phyloP scores from a whole-genome alignment of 2,113 vertebrate genomes.

The Tetrao urogallus region DNA sequence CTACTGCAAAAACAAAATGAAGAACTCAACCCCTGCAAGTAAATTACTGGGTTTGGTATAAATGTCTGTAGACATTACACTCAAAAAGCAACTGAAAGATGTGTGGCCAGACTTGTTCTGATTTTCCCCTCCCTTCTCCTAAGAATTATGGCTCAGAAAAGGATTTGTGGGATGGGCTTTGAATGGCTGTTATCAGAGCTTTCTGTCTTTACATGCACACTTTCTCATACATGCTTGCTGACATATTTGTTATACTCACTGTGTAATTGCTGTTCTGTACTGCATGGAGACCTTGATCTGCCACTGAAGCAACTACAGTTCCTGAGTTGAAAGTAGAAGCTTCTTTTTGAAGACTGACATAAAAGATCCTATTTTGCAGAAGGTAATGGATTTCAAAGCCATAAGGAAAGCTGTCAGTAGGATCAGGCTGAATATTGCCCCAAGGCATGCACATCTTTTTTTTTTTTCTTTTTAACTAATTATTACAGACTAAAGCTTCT shows the following conservation, averaged over 20 bases:
- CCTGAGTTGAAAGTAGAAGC: neutral
- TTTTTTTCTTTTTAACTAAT: neutral
- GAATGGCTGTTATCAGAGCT: neutral
- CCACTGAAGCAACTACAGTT: constrained; percentile 6
- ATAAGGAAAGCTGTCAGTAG: constrained; percentile 1
- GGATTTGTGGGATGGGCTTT: neutral
- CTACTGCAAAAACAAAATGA: constrained; percentile 18
- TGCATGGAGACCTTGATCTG: neutral
- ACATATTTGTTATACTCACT: neutral
- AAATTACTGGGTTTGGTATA: constrained; percentile 5
- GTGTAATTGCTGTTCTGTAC: constrained; percentile 1
- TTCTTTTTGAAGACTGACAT: constrained; percentile 1
- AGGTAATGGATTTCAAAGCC: constrained; percentile 24
- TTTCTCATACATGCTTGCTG: neutral
- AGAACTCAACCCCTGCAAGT: neutral
- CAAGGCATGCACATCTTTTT: neutral
- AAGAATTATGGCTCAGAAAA: neutral
- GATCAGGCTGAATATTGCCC: neutral
- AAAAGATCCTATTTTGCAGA: constrained; percentile 16
- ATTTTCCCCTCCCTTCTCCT: neutral
- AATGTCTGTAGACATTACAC: neutral
- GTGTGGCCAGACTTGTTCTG: neutral
- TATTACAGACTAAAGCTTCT: constrained; percentile 34
- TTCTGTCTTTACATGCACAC: neutral
- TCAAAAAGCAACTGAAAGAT: neutral